Conservation (phyloP, 2,888 invertebrate genomes). For the Oscheius sp. region DNA sequence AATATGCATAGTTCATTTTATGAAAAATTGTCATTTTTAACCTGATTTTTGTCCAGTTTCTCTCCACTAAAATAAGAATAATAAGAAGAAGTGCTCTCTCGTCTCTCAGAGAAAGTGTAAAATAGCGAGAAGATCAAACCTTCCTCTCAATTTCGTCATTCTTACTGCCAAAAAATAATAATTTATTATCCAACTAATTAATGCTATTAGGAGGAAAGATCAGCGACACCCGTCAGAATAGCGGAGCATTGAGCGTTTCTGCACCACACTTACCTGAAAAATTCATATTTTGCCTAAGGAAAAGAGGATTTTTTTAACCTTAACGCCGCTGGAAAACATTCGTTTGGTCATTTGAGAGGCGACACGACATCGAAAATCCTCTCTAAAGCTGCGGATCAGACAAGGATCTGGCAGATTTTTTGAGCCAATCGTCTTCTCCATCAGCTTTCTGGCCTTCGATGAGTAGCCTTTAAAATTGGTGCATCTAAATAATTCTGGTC, state of each 20-base stretch:
- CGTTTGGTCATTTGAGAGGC: conserved; percentile 8
- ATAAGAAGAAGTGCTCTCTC: no score
- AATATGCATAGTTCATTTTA: no score
- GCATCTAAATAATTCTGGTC: neutral
- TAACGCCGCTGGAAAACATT: conserved; percentile 1
- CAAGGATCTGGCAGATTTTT: conserved; percentile 1
- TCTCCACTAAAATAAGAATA: no score
- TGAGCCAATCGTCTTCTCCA: neutral
- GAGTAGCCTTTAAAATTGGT: neutral
- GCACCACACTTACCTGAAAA: conserved; percentile 28
- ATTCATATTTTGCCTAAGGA: neutral
- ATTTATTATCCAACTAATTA: no score
- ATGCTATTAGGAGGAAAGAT: neutral
- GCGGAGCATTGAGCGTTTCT: conserved; percentile 22
- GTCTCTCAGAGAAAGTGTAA: no score
- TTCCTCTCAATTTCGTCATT: no score
- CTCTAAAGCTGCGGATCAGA: neutral
- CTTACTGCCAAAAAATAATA: no score
- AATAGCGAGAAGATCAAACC: neutral
- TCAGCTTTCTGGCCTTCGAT: neutral
- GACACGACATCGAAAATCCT: conserved; percentile 5
- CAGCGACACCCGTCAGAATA: conserved; percentile 20
- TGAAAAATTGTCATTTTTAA: neutral
- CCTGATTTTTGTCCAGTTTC: no score
- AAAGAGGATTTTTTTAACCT: neutral